Evolutionary conservation across 2,888 invertebrate genomes (phyloP), one percentile per base, ranked within the genome.

Genomic region (Achlya flavicornis): DNA sequence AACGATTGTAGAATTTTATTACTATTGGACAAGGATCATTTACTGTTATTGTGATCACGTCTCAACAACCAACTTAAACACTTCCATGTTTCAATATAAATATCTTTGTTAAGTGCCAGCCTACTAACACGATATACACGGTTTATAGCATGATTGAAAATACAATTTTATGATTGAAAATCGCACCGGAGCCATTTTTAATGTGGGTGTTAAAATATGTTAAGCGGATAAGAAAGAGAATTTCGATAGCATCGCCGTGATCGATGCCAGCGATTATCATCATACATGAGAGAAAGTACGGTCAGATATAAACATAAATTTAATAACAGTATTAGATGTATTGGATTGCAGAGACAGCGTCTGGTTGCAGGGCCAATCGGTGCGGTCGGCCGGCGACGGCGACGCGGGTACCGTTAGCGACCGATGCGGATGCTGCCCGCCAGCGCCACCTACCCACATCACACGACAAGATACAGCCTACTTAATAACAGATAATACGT

Each of bases 301-400:
- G 76, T 78, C 73, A 80, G 83, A 85, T 84, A 84, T 79, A 84
- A 83, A 88, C 86, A 89, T 88, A 87, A 87, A 89, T 88, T 90
- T 90, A 91, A 90, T 91, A 90, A 91, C 90, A 90, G 88, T 90
- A 90, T 89, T 90, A 90, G 90, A 91, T 88, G 86, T 91, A 90
- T 91, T 85, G 86, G 85, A 87, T 89, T 87, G 87, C 89, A 83
- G 85, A 89, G 90, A 86, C 87, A 85, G 80, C 84, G 86, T 84
- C 87, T 83, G 82, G 83, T 74, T 85, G 86, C 86, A 90, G 91
- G 89, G 90, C 90, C 89, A 82, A 84, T 84, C 83, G 81, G 77
- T 81, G 84, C 81, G 83, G 76, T 64, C 73, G 75, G 74, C 75
- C 12, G 16, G 26, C 16, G 48, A 5, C 16, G 77, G 72, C 76